These are phyloP conservation scores for Acanthurus lineatus DNA, from an alignment of 2,797 vertebrate genomes.

Conservation along the genomic window DNA sequence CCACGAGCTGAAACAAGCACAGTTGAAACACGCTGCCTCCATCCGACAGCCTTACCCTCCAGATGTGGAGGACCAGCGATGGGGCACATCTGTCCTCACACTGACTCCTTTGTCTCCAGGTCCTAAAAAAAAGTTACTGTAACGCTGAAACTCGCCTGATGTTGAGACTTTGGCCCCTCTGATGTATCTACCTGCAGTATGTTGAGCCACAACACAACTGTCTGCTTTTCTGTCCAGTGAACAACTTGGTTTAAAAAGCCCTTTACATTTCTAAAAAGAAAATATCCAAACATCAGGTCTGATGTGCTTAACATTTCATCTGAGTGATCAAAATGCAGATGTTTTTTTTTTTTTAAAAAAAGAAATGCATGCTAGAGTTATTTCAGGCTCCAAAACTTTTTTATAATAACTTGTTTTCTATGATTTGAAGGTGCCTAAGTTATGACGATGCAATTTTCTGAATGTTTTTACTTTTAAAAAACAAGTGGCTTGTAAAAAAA, in stretches of 20 bases:
- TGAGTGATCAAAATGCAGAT: constrained; percentile 45
- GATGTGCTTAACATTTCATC: constrained; percentile 27
- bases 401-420: constrained; percentile 70
- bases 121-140: constrained; percentile 17
- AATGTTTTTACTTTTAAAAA: constrained; percentile 77
- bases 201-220: constrained; percentile 35
- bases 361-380: constrained; percentile 64
- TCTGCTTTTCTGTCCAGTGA: constrained; percentile 6
- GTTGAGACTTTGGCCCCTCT: constrained; percentile 25
- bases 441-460: constrained; percentile 79
- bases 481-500: constrained; percentile 72
- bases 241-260: constrained; percentile 27
- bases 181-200: constrained; percentile 4
- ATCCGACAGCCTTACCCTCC: constrained; percentile 60
- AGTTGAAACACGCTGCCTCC: constrained; percentile 32
- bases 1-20: constrained; percentile 45
- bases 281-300: constrained; percentile 6
- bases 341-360: constrained; percentile 7
- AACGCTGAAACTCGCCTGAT: constrained; percentile 15
- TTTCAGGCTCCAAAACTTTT: constrained; percentile 60
- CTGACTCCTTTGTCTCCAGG: background rate
- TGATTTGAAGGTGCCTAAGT: constrained; percentile 81
- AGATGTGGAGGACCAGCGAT: constrained; percentile 33
- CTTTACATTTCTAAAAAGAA: constrained; percentile 18
- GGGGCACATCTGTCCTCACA: constrained; percentile 28